Conservation (phyloP, 2,797 vertebrate species). For the Forpus xanthops region DNA sequence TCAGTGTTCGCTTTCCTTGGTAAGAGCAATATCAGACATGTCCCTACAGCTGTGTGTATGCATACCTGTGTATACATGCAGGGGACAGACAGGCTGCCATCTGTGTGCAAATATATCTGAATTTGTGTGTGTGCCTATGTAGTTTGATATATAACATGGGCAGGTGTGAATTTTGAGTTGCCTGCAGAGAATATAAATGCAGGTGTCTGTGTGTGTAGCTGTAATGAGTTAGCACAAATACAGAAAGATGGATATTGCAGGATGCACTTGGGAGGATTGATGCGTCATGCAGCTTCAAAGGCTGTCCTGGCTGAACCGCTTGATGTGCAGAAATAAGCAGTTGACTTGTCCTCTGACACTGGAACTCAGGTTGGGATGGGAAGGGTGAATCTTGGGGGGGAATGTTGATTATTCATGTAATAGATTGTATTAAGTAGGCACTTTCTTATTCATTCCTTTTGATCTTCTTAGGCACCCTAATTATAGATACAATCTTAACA, state of each 20-base stretch:
- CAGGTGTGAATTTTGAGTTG: neutral
- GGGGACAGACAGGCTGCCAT: neutral
- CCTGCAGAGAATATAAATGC: neutral
- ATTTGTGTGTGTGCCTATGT: neutral
- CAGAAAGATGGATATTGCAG: neutral
- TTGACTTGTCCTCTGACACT: neutral
- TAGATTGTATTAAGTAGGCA: conserved; percentile 17
- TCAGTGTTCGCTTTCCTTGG: neutral
- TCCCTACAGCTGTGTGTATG: neutral
- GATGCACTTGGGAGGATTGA: neutral
- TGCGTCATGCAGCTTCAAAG: neutral
- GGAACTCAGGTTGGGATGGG: neutral
- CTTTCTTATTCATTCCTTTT: neutral
- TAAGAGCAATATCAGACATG: rapidly evolving
- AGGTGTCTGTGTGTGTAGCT: neutral
- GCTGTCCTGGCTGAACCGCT: neutral
- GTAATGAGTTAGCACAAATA: neutral
- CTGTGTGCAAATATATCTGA: rapidly evolving
- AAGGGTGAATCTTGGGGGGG: neutral
- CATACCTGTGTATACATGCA: no score
- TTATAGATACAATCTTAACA: conserved; percentile 43
- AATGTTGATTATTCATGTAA: conserved; percentile 22
- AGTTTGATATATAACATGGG: rapidly evolving
- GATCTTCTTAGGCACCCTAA: conserved; percentile 4
- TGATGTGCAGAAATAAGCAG: neutral